Evolutionary conservation across 1,140 invertebrate species (phyloP).

Genomic region (Anastrepha obliqua): DNA sequence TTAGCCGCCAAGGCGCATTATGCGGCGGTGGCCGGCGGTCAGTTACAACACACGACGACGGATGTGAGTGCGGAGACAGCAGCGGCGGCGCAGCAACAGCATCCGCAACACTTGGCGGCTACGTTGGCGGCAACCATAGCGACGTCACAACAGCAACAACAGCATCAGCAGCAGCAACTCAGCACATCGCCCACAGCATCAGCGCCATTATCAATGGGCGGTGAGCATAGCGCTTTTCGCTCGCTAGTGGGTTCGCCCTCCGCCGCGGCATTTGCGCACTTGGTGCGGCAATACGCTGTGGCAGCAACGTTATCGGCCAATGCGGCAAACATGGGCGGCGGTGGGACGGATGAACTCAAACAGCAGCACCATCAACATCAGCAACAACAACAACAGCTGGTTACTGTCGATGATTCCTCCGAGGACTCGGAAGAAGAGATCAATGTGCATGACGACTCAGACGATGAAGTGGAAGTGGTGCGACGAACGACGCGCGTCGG

Average conservation of each 20-base stretch:
- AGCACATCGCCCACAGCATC: slow-evolving; percentile 61
- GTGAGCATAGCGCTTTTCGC: slow-evolving; percentile 90
- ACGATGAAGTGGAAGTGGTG: slow-evolving; percentile 61
- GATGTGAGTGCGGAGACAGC: slow-evolving; percentile 64
- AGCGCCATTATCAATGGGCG: slow-evolving; percentile 80
- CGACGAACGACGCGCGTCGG: neutral
- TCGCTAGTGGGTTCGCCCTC: slow-evolving; percentile 77
- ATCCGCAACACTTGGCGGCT: slow-evolving; percentile 62
- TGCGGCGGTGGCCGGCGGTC: slow-evolving; percentile 57
- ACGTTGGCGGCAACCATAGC: slow-evolving; percentile 55
- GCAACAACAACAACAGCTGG: slow-evolving; percentile 62
- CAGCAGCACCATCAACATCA: slow-evolving; percentile 77
- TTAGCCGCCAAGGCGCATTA: neutral
- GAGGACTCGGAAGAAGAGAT: slow-evolving; percentile 72
- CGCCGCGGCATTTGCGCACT: slow-evolving; percentile 74
- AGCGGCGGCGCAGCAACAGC: slow-evolving; percentile 64
- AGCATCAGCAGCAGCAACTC: slow-evolving; percentile 44
- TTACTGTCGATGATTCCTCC: slow-evolving; percentile 67
- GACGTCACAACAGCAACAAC: slow-evolving; percentile 59
- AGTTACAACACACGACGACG: slow-evolving; percentile 63
- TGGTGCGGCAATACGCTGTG: slow-evolving; percentile 75
- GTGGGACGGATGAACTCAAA: slow-evolving; percentile 62
- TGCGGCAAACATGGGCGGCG: slow-evolving; percentile 56
- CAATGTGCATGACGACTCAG: slow-evolving; percentile 82
- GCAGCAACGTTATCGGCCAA: slow-evolving; percentile 74